These are phyloP conservation scores for Pseudopodoces humilis DNA, from an alignment of 2,113 vertebrate genomes.

Conservation along the genomic window DNA sequence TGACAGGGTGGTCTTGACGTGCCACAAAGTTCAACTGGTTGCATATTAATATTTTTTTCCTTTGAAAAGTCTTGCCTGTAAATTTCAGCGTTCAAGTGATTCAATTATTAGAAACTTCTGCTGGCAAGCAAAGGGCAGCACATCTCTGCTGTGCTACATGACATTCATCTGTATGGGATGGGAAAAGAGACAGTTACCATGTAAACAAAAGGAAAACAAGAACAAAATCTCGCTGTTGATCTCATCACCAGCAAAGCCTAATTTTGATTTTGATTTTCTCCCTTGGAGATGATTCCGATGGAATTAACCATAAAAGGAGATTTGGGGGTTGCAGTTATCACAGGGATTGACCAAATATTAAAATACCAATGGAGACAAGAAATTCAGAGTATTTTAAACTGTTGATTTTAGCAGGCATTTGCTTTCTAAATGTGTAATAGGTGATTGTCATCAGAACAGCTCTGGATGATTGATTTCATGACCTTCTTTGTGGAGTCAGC, in stretches of 20 bases:
- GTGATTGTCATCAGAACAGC: neutral
- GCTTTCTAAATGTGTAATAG: neutral
- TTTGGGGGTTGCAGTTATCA: neutral
- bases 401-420: neutral
- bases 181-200: constrained; percentile 32
- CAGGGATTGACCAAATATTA: neutral
- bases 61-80: neutral
- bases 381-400: neutral
- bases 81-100: neutral
- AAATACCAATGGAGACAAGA: neutral
- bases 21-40: neutral
- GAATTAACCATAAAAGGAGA: constrained; percentile 40
- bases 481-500: neutral
- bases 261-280: neutral
- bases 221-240: constrained; percentile 12
- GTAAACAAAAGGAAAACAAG: constrained; percentile 66
- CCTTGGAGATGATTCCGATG: neutral
- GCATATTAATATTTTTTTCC: neutral
- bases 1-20: neutral
- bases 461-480: neutral
- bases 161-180: neutral
- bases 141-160: neutral
- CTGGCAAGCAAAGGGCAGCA: constrained; percentile 6
- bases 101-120: constrained; percentile 7
- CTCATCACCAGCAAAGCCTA: constrained; percentile 22